Evolutionary conservation across 1,140 invertebrate species (phyloP).

Genomic region (Calephelis virginiensis): DNA sequence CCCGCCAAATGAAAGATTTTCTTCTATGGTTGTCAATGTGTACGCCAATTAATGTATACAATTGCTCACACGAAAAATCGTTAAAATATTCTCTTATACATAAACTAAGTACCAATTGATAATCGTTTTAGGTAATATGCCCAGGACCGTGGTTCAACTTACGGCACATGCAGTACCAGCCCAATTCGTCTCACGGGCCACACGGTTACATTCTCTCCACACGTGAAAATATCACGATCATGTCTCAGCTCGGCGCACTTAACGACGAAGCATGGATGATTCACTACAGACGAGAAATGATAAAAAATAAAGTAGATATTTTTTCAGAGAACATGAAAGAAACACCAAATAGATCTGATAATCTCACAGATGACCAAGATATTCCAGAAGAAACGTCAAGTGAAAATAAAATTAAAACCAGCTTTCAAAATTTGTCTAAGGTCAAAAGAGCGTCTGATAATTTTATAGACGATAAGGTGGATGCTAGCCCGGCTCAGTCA

Average conservation of each 20-base stretch:
- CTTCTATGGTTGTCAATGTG: no score
- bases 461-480: no score
- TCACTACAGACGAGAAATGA: conserved; percentile 34
- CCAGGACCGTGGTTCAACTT: conserved; percentile 62
- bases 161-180: conserved; percentile 66
- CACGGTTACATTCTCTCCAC: conserved; percentile 57
- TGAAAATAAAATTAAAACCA: conserved; percentile 36
- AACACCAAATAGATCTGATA: not conserved
- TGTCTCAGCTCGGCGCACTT: conserved; percentile 32
- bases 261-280: conserved; percentile 40
- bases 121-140: conserved; percentile 46
- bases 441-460: conserved; percentile 24
- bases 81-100: no score
- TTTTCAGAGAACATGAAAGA: conserved; percentile 26
- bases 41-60: no score
- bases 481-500: no score
- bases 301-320: conserved; percentile 29
- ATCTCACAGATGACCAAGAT: conserved; percentile 7
- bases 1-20: no score
- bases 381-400: conserved; percentile 18
- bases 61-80: no score
- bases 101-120: not conserved
- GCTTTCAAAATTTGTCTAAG: conserved; percentile 34
- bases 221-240: conserved; percentile 34
- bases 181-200: conserved; percentile 54